Conservation (phyloP, 2,113 vertebrate species). For the Pollachius pollachius region DNA sequence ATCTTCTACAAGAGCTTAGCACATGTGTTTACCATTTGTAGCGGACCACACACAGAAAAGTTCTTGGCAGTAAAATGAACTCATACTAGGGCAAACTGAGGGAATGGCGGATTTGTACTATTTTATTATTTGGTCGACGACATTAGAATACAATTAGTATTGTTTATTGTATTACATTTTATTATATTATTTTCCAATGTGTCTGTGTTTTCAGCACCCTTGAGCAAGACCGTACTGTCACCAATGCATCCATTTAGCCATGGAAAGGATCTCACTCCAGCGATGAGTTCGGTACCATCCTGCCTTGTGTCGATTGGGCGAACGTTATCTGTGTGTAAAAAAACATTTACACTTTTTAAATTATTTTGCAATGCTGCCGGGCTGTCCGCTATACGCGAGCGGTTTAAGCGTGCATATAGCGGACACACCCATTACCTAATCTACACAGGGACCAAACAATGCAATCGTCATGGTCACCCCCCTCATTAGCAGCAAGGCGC, state of each 20-base stretch:
- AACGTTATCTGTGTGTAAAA: too few species aligned
- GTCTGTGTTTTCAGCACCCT: too few species aligned
- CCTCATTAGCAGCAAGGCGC: conserved; percentile 63
- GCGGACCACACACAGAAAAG: conserved; percentile 27
- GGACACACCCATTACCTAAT: conserved; percentile 52
- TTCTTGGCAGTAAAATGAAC: not conserved
- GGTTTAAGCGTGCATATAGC: too few species aligned
- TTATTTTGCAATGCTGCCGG: too few species aligned
- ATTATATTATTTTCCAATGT: not conserved
- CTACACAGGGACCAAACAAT: conserved; percentile 71
- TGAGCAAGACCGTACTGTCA: too few species aligned
- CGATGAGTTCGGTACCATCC: too few species aligned
- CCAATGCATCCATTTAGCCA: not conserved
- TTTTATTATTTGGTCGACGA: not conserved
- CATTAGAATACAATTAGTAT: conserved; percentile 6
- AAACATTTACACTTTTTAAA: too few species aligned
- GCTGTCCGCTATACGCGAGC: too few species aligned
- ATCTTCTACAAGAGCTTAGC: conserved; percentile 36
- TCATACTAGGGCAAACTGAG: too few species aligned
- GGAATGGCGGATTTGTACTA: not conserved
- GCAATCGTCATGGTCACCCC: conserved; percentile 61
- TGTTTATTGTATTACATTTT: conserved; percentile 10
- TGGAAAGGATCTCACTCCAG: not conserved
- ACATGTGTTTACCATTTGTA: conserved; percentile 43
- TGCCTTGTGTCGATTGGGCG: too few species aligned